Base-by-base conservation (phyloP, 2,797 vertebrate genomes). In the Chaetophractus vellerosus region DNA sequence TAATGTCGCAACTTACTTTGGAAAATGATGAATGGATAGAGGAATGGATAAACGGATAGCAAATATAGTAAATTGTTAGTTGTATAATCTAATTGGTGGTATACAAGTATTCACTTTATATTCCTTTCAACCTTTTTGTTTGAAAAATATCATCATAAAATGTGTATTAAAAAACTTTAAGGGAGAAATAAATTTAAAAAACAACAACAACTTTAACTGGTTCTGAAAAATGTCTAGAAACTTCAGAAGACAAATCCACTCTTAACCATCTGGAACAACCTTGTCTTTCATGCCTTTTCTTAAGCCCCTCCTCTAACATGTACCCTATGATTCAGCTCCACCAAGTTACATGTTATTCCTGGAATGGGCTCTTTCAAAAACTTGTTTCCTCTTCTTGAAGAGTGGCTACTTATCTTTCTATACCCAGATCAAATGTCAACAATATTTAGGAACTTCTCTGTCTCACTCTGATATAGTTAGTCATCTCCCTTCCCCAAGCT, bases 91-190 rank as follows among this genome's bases (percentile, higher is more conserved):
- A 57, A 76, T 50, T 78, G 26, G 23, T 23, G 45, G 50, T 36
- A 52, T 21, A 55, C 63, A 10, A 38, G 11, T 21, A 63, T 28
- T 83, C 24, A 33, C 1, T 75, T 7, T 61, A 57, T 3, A 80
- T 21, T 33, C 66, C 59, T 91, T 96, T 33, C 31, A 88, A 59
- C 10, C 12, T 78, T 69, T 69, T 85, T 74, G 2, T 74, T 84
- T 94, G 41, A 91, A 79, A 21, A 86, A 71, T 89, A 69, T 93
- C 21, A 87, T 66, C 31, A 83, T 10, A 69, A 63, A 72, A 12
- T 57, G 4, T 50, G 18, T n/a, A 24, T 45, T 45, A n/a, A n/a
- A n/a, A n/a, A n/a, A 38, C 3, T 38, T 38, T 38, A 38, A 6
- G 38, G 38, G 38, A 38, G 38, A 38, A 38, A 38, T 38, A 38